phyloP scores from a whole-genome alignment of 2,797 vertebrate species.

The Sebastes matsubarae region DNA sequence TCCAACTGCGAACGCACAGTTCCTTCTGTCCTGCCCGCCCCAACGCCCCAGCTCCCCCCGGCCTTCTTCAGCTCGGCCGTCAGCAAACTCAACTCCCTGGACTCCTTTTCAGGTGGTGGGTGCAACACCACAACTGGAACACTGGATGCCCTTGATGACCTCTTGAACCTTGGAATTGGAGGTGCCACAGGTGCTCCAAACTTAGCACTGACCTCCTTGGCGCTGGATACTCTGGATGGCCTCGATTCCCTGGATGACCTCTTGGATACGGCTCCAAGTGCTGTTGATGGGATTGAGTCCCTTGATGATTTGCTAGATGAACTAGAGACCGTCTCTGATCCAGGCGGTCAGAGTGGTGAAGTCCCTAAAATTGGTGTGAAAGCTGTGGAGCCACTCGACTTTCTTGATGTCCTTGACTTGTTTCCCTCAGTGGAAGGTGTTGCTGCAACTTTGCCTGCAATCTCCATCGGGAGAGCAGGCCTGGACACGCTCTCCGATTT shows the following conservation, averaged over 20 bases:
- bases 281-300: constrained; percentile 11
- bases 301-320: constrained; percentile 51
- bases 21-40: constrained; percentile 79
- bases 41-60: constrained; percentile 87
- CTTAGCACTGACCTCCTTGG: constrained; percentile 34
- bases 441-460: constrained; percentile 1
- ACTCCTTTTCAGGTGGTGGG: constrained; percentile 75
- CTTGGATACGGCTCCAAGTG: background rate
- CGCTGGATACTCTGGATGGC: constrained; percentile 78
- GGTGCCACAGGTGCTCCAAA: constrained; percentile 24
- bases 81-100: constrained; percentile 86
- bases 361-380: background rate
- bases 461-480: constrained; percentile 27
- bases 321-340: constrained; percentile 64
- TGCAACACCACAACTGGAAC: background rate
- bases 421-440: constrained; percentile 66
- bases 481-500: constrained; percentile 75
- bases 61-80: constrained; percentile 88
- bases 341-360: background rate
- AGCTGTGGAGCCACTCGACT: constrained; percentile 31
- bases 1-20: constrained; percentile 36
- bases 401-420: constrained; percentile 84
- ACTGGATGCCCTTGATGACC: constrained; percentile 77
- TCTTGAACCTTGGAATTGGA: constrained; percentile 14
- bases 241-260: constrained; percentile 78